These are phyloP conservation scores for Diorhabda carinulata DNA, from an alignment of 1,140 invertebrate genomes.

Conservation along the genomic window DNA sequence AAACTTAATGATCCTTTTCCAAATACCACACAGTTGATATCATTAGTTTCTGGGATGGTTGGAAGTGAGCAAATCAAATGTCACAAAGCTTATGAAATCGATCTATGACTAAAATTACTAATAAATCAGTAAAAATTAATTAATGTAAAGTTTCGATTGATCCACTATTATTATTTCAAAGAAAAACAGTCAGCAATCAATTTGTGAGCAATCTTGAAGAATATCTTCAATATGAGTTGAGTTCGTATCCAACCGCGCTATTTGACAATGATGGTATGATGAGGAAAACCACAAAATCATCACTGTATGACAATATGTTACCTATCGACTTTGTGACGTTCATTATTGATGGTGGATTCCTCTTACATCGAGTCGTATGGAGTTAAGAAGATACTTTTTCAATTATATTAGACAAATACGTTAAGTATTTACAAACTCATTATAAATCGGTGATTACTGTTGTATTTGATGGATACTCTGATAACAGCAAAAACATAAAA, in stretches of 20 bases:
- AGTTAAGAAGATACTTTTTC: background rate
- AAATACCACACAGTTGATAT: slow-evolving; percentile 36
- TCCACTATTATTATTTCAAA: background rate
- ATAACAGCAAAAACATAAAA: too few relatives aligned
- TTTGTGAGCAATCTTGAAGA: background rate
- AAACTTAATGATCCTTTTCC: slow-evolving; percentile 35
- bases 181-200: background rate
- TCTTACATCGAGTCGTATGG: background rate
- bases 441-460: background rate
- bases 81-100: background rate
- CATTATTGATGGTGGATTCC: background rate
- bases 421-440: background rate
- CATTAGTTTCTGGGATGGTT: slow-evolving; percentile 45
- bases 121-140: too few relatives aligned
- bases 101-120: background rate
- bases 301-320: background rate
- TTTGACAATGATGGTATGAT: background rate
- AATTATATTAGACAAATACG: background rate
- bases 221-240: background rate
- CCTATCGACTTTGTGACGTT: background rate
- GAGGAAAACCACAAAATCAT: background rate
- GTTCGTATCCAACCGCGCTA: background rate
- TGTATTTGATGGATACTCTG: slow-evolving; percentile 4
- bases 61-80: slow-evolving; percentile 30
- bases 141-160: background rate